Conservation (phyloP, 2,888 invertebrate genomes). For the Oasisia sp. region DNA sequence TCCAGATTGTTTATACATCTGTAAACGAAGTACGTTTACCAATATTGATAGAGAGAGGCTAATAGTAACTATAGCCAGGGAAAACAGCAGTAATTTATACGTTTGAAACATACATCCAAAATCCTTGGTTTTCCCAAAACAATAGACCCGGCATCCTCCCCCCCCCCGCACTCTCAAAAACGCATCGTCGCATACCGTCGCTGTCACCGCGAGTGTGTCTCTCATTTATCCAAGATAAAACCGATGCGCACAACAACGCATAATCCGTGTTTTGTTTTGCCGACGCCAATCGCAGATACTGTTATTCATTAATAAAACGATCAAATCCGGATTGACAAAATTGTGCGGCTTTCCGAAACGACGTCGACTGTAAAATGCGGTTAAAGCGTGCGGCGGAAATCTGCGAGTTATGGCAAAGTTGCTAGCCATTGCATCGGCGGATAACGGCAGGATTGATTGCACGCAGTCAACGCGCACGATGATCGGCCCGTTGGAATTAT, state of each 20-base stretch:
- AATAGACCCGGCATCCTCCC: not conserved
- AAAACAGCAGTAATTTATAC: not conserved
- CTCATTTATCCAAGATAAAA: not conserved
- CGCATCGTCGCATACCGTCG: not conserved
- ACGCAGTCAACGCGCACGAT: not conserved
- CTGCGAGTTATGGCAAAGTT: not conserved
- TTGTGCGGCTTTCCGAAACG: not conserved
- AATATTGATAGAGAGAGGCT: not conserved
- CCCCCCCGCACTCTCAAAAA: no score
- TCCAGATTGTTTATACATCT: no score
- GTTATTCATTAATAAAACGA: not conserved
- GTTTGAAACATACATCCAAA: not conserved
- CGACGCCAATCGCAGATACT: not conserved
- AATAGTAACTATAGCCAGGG: not conserved
- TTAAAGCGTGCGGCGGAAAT: no score
- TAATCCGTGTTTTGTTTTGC: not conserved
- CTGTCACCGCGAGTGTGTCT: not conserved
- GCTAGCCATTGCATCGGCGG: not conserved
- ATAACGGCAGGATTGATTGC: not conserved
- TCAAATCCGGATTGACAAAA: not conserved
- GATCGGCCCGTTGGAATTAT: not conserved
- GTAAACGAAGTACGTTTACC: no score
- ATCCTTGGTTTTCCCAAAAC: not conserved
- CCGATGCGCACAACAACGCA: not conserved
- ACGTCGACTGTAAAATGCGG: not conserved